Evolutionary conservation across 2,888 invertebrate genomes (phyloP), one percentile per base, ranked within the genome.

Genomic region (Nysson spinosus): DNA sequence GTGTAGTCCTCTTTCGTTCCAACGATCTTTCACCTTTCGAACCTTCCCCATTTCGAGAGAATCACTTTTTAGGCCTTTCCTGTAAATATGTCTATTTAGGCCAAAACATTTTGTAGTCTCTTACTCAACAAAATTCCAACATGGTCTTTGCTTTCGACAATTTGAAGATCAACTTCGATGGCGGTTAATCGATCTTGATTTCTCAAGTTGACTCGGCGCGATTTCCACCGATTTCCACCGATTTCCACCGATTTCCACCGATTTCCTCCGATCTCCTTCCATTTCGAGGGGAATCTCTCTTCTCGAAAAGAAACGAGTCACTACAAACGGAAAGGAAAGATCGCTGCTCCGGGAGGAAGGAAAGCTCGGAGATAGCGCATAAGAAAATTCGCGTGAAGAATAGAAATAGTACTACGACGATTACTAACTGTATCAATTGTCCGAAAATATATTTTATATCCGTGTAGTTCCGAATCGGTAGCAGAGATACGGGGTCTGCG

Each of bases 41-140:
- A 24, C 6, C 6, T 24, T 16, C 39, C 39, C 56, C 40, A 4
- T 42, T 5, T 14, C 9, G 6, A 44, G 14, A 26, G 30, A 44
- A 28, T 44, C n/a, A 40, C 40, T 61, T 46, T 70, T 79, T 77
- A 72, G 83, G 83, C 82, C 83, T 83, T 82, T 75, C 75, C 64
- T 82, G 83, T 82, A 83, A 78, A 83, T 83, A 82, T 82, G 82
- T 82, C 80, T 83, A 83, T 82, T 82, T 82, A 79, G 83, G 82
- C 81, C 80, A 73, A 63, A 46, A 43, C 52, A 35, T 37, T 28
- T 40, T 24, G 7, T 16, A 6, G 4, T 9, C 24, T 22, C n/a
- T 40, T 11, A 12, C 17, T 32, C 30, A n/a, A n/a, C n/a, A n/a
- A 20, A 34, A 3, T 19, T 50, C 39, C 55, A 34, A 22, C 46